These are phyloP conservation scores for Campylomormyrus tamandua DNA, from an alignment of 2,113 vertebrate species.

Conservation along the genomic window DNA sequence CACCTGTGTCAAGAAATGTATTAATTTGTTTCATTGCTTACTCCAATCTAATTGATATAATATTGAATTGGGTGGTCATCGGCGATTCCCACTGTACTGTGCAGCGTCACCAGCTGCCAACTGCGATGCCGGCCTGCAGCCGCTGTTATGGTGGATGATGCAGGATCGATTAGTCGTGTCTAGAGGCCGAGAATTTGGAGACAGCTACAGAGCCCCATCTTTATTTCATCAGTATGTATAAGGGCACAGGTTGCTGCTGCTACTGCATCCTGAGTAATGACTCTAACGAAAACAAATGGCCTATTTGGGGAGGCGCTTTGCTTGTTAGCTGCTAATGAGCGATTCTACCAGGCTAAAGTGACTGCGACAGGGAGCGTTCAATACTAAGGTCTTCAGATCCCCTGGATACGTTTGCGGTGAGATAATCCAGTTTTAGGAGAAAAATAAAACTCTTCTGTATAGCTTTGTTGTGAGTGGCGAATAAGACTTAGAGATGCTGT, in stretches of 20 bases:
- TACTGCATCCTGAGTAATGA: neutral
- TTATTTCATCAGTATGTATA: slow-evolving; percentile 3
- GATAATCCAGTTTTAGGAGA: neutral
- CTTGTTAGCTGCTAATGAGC: neutral
- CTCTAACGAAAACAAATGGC: slow-evolving; percentile 12
- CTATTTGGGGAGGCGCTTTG: neutral
- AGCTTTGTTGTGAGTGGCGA: neutral
- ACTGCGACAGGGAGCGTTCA: neutral
- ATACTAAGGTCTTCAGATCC: neutral
- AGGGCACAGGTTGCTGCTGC: neutral
- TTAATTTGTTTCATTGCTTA: neutral
- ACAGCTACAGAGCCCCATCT: slow-evolving; percentile 9
- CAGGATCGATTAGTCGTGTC: neutral
- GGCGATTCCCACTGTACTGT: neutral
- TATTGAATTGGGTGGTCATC: neutral
- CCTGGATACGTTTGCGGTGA: neutral
- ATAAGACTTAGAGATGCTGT: neutral
- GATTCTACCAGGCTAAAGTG: neutral
- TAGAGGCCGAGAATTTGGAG: slow-evolving; percentile 17
- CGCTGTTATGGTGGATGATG: neutral
- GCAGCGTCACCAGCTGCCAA: neutral
- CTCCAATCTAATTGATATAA: neutral
- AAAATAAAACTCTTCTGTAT: neutral
- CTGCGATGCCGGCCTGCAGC: slow-evolving; percentile 31
- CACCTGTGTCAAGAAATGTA: neutral